Evolutionary conservation across 2,113 vertebrate genomes (phyloP), one percentile per base, ranked within the genome.

Genomic region (Ginglymostoma cirratum): DNA sequence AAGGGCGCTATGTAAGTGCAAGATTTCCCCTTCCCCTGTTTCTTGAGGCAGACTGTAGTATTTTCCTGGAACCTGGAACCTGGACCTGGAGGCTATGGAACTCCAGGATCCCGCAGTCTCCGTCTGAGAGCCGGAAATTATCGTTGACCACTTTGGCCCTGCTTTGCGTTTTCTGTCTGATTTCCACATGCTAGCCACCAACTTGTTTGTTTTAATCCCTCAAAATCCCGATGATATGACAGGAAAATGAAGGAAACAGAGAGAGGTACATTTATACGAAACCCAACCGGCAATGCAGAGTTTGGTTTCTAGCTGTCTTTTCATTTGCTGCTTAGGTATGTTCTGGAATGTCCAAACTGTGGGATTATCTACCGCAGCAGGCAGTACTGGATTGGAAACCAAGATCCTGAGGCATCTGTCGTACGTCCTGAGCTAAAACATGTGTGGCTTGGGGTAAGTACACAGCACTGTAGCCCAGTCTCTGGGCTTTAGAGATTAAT

Each of bases 341-440:
- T 98, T 94, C 96, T 98, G 96, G 98, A 98, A 97, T 98, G 98
- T 96, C 96, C 96, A 1, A 97, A 97, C 96, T 98, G 98, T 96
- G 98, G 98, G 10, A 98, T 98, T 2, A 98, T 98, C 96, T 98
- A 98, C 97, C 97, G 98, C 87, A 98, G 98, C 96, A 97, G 98
- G 87, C 98, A 98, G 97, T 98, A 98, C 97, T 98, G 98, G 98
- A 86, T 98, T 97, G 98, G 98, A 42, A 98, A 98, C 97, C 97
- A 97, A 96, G 98, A 98, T 96, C 98, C 98, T 0, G 98, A 98
- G 97, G 98, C 97, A 96, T 78, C 96, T 0, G 97, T 98, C 52
- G 98, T 98, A 96, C 97, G 98, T 2, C 97, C 98, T 0, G 98
- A 98, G 96, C 97, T 98, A 96, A 98, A 98, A 38, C 98, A 98